Evolutionary conservation across 2,113 vertebrate genomes (phyloP).

Genomic region (Varanus salvator): DNA sequence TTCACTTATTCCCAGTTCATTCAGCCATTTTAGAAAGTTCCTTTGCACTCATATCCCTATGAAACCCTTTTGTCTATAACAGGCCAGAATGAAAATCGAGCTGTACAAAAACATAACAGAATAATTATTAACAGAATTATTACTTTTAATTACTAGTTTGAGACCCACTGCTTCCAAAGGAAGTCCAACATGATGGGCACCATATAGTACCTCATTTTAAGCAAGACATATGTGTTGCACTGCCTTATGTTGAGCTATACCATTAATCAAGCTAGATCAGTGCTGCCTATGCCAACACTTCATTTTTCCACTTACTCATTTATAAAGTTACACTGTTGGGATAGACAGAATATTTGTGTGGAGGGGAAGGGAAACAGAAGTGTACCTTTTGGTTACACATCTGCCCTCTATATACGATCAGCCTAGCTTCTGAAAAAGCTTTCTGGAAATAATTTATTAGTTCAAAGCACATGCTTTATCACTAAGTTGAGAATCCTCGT

Average conservation of each 20-base stretch:
- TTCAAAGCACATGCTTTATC: too few relatives aligned
- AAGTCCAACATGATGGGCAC: neutral
- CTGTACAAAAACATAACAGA: neutral
- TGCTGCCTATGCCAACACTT: neutral
- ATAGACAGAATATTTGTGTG: too few relatives aligned
- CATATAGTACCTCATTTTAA: neutral
- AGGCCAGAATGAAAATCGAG: too few relatives aligned
- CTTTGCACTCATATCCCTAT: too few relatives aligned
- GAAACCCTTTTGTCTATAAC: too few relatives aligned
- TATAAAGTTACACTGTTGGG: too few relatives aligned
- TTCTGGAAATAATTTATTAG: neutral
- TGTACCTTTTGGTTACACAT: neutral
- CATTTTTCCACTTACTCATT: too few relatives aligned
- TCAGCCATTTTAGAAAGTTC: neutral
- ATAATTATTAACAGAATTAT: neutral
- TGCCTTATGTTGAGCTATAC: neutral
- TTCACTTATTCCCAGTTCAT: too few relatives aligned
- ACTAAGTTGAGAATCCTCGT: neutral
- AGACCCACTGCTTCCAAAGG: neutral
- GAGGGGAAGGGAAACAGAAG: neutral
- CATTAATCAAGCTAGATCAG: neutral
- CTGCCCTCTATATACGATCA: neutral
- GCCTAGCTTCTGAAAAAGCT: neutral
- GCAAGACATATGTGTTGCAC: neutral
- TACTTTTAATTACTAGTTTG: neutral